phyloP scores from a whole-genome alignment of 2,113 vertebrate genomes.

The Trichomycterus rosablanca region DNA sequence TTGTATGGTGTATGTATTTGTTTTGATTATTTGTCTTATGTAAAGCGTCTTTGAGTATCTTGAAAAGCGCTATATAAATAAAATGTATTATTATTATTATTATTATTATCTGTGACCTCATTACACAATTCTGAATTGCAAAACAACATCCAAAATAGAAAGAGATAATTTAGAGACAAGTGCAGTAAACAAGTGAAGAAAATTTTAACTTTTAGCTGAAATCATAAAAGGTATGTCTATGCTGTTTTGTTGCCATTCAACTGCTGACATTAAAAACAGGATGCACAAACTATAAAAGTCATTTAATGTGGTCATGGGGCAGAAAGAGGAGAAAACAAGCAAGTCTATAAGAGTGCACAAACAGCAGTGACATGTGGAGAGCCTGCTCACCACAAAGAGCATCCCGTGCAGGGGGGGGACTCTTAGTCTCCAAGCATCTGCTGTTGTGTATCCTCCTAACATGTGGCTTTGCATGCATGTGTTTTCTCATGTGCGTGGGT shows the following conservation, averaged over 20 bases:
- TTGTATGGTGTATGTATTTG: too few relatives aligned
- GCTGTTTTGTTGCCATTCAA: slow-evolving; percentile 6
- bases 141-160: too few relatives aligned
- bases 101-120: too few relatives aligned
- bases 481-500: slow-evolving; percentile 51
- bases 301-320: slow-evolving; percentile 36
- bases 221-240: too few relatives aligned
- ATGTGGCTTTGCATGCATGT: slow-evolving; percentile 40
- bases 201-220: too few relatives aligned
- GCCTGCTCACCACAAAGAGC: slow-evolving; percentile 47
- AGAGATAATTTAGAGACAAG: slow-evolving; percentile 61
- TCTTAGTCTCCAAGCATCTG: slow-evolving; percentile 47
- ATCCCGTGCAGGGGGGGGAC: slow-evolving; percentile 56
- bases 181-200: too few relatives aligned
- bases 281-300: slow-evolving; percentile 28
- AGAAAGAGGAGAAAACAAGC: slow-evolving; percentile 32
- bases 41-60: too few relatives aligned
- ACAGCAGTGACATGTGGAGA: slow-evolving; percentile 34
- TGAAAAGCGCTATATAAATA: too few relatives aligned
- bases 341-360: slow-evolving; percentile 19
- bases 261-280: slow-evolving; percentile 37
- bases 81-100: too few relatives aligned
- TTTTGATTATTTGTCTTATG: too few relatives aligned
- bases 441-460: slow-evolving; percentile 36
- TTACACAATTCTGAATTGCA: too few relatives aligned